Evolutionary conservation across 2,888 invertebrate species (phyloP), one percentile per base, ranked within the genome.

Genomic region (Formica aserva): DNA sequence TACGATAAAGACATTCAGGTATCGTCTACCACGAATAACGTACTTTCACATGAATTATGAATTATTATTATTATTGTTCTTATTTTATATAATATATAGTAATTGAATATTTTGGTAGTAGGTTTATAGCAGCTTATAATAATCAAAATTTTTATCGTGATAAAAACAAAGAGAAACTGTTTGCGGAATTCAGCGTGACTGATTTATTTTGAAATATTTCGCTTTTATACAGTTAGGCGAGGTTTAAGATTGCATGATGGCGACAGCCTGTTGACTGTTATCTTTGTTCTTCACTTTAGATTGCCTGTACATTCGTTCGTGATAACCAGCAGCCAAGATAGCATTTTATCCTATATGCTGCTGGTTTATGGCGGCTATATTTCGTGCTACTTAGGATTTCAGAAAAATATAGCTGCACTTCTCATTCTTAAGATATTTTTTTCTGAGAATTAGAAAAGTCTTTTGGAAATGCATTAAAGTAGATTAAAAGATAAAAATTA

Each of bases 241-340:
- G 0, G 13, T 78, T 78, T 71, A 71, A 78, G 8, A 8, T 18
- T 71, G 38, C 26, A 41, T 6, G n/a, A 66, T 77, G 29, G 60
- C 57, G 32, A 45, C 57, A 41, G 55, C 26, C 41, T 13, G 38
- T 78, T 78, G 57, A 69, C 63, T 4, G n/a, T 86, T 85, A 85
- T 85, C 76, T 85, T 76, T 22, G 26, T 9, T 60, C 38, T 60
- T 69, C 74, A 63, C 15, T 83, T 71, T 66, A 57, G 45, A 83
- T 81, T 55, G 35, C 63, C 29, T 48, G 35, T 63, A 26, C 81
- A 60, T 83, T 83, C 45, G 13, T 45, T 65, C 63, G 22, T 57
- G 71, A 72, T 83, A 83, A 81, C 26, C 57, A 22, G 26, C 18
- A 78, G 38, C 29, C 65, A 81, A 71, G 55, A 48, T 38, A 81